phyloP scores from a whole-genome alignment of 2,113 vertebrate genomes.

The Hoplias malabaricus region DNA sequence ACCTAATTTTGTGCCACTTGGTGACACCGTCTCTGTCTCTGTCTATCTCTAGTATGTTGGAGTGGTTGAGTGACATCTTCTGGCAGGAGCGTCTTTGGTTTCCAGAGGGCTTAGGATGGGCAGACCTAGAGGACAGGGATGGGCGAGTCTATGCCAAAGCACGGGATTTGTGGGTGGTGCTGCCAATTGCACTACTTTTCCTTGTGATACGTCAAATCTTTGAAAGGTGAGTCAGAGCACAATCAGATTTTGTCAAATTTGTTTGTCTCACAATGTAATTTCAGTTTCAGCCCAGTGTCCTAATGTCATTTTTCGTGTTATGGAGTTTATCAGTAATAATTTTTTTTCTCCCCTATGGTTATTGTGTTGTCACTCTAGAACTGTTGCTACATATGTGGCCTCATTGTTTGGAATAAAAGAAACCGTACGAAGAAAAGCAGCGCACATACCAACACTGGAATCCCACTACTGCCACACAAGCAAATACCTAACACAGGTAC shows the following conservation, averaged over 20 bases:
- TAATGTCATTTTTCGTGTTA: not conserved
- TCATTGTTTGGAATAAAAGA: slow-evolving; percentile 85
- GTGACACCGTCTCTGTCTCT: slow-evolving; percentile 10
- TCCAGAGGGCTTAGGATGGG: slow-evolving; percentile 89
- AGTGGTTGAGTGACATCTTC: slow-evolving; percentile 82
- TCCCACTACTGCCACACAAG: slow-evolving; percentile 76
- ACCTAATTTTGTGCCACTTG: too few species aligned
- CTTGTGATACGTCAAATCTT: slow-evolving; percentile 86
- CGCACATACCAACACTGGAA: slow-evolving; percentile 81
- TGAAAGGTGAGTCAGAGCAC: slow-evolving; percentile 80
- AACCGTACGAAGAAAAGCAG: slow-evolving; percentile 79
- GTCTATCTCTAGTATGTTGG: slow-evolving; percentile 80
- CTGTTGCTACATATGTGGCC: slow-evolving; percentile 83
- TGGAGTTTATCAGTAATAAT: not conserved
- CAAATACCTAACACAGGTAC: slow-evolving; percentile 85
- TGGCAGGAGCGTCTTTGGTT: slow-evolving; percentile 96
- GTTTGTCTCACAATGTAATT: too few species aligned
- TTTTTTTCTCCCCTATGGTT: not conserved
- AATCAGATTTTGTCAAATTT: too few species aligned
- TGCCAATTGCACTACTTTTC: slow-evolving; percentile 87
- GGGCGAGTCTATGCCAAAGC: slow-evolving; percentile 86
- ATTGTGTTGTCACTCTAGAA: slow-evolving; percentile 59
- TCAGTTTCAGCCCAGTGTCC: not conserved
- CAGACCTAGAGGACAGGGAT: slow-evolving; percentile 85
- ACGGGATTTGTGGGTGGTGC: slow-evolving; percentile 81